Percentiles rank a stretch among this genome's conserved stretches.
These are phyloP conservation scores for Drosophila robusta DNA, from an alignment of 2,888 invertebrate genomes.

Conservation along the genomic window DNA sequence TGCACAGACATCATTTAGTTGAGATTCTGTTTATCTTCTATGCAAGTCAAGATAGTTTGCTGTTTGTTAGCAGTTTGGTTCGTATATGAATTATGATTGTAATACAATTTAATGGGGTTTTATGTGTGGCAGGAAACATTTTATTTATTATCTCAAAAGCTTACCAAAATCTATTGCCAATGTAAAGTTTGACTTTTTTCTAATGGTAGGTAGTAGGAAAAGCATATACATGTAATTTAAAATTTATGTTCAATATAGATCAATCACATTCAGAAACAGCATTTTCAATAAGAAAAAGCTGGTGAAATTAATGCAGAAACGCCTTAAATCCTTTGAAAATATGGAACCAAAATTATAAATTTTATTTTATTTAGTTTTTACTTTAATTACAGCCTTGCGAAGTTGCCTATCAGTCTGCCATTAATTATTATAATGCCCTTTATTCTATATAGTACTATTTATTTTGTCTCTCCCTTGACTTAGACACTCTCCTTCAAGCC, in stretches of 20 bases:
- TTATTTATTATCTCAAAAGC: slow-evolving; percentile 8
- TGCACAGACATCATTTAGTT: slow-evolving; percentile 43
- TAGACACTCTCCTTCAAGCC: neutral
- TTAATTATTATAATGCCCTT: too few species aligned
- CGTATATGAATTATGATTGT: slow-evolving; percentile 53
- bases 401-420: too few species aligned
- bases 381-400: neutral
- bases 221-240: too few species aligned
- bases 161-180: neutral
- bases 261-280: neutral
- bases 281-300: too few species aligned
- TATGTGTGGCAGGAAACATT: slow-evolving; percentile 12
- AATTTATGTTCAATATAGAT: too few species aligned
- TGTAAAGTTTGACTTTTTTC: too few species aligned
- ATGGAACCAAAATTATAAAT: too few species aligned
- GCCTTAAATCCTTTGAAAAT: too few species aligned
- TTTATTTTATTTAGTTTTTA: neutral
- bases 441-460: neutral
- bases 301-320: too few species aligned
- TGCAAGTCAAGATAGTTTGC: slow-evolving; percentile 19
- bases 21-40: slow-evolving; percentile 40
- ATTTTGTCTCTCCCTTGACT: neutral
- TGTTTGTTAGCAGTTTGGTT: slow-evolving; percentile 35
- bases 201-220: too few species aligned
- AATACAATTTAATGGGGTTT: slow-evolving; percentile 33